phyloP scores from a whole-genome alignment of 2,113 vertebrate genomes.

The Ciconia stormi region DNA sequence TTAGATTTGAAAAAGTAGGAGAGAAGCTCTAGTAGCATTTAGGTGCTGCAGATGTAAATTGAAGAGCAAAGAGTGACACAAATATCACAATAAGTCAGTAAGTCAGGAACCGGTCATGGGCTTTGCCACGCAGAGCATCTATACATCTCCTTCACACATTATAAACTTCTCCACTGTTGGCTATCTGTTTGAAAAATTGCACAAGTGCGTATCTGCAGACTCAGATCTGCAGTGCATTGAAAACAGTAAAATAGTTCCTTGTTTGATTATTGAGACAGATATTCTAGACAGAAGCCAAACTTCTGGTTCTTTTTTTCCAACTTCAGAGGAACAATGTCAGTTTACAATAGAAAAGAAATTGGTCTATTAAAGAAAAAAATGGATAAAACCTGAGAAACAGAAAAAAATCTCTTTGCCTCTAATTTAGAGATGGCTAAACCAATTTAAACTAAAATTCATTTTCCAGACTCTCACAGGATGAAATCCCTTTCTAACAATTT shows the following conservation, averaged over 20 bases:
- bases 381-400: not conserved
- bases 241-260: not conserved
- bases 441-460: constrained; percentile 2
- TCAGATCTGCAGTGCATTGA: not conserved
- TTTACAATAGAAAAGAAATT: not conserved
- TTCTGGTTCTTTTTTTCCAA: not conserved
- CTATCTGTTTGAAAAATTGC: not conserved
- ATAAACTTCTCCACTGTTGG: not conserved
- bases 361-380: not conserved
- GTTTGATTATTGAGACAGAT: not conserved
- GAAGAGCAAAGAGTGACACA: not conserved
- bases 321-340: not conserved
- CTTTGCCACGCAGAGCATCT: not conserved
- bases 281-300: not conserved
- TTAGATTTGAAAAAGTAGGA: not conserved
- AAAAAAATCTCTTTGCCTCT: not conserved
- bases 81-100: not conserved
- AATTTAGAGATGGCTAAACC: constrained; percentile 24
- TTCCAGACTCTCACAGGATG: not conserved
- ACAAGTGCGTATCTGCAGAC: not conserved
- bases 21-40: not conserved
- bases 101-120: not conserved
- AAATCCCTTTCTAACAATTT: constrained; percentile 15
- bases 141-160: not conserved
- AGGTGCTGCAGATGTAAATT: not conserved